These are phyloP conservation scores for Cuculus canorus DNA, from an alignment of 2,797 vertebrate species.

Conservation along the genomic window DNA sequence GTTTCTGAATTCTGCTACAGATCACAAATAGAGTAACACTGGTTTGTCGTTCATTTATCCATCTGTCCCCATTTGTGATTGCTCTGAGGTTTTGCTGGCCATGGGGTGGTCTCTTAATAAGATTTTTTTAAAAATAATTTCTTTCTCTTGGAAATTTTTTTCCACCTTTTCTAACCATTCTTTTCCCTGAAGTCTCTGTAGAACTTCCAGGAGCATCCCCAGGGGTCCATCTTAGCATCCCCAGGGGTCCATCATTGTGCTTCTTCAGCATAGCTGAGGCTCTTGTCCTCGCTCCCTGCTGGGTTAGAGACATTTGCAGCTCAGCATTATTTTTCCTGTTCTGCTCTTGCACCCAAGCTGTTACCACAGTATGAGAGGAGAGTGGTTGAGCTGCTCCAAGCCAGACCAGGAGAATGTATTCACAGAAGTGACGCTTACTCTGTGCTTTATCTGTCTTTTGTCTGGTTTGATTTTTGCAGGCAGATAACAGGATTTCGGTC, in stretches of 20 bases:
- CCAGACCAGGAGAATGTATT: not conserved
- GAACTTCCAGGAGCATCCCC: not conserved
- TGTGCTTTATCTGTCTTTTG: not conserved
- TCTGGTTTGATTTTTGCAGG: not conserved
- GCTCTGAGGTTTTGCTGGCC: not conserved
- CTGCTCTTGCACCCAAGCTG: not conserved
- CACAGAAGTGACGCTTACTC: not conserved
- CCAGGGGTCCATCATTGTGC: not conserved
- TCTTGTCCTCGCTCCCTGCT: not conserved
- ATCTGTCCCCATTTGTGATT: not conserved
- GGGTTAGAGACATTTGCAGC: not conserved
- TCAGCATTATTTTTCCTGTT: not conserved
- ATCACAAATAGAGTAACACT: not conserved
- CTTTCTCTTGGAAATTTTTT: not conserved
- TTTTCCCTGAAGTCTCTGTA: not conserved
- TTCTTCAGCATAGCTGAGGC: not conserved
- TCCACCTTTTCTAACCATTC: not conserved
- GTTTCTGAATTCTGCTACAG: not conserved
- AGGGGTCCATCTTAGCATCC: not conserved
- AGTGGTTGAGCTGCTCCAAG: not conserved
- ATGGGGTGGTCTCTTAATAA: not conserved
- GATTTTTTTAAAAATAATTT: fast-evolving
- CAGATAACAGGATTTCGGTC: not conserved
- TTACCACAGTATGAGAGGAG: not conserved
- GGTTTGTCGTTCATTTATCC: not conserved